These are phyloP conservation scores for Desmophyllum pertusum DNA, from an alignment of 92 coral and sea anemone species.

Conservation along the genomic window DNA sequence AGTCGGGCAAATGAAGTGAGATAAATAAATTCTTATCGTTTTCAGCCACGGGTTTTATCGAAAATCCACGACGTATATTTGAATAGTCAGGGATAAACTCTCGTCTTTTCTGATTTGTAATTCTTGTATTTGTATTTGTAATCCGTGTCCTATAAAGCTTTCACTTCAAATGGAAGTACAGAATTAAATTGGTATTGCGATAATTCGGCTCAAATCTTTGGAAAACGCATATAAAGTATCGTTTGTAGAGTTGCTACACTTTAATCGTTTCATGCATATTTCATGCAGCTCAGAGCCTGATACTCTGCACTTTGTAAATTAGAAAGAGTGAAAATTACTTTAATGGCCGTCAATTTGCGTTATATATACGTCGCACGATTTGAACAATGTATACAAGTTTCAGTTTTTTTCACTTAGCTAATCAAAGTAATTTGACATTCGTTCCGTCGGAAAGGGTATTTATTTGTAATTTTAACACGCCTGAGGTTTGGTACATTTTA, in stretches of 20 bases:
- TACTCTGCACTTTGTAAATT: not conserved
- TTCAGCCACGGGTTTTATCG: not conserved
- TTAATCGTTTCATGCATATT: not conserved
- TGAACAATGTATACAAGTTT: not conserved
- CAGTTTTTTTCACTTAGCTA: not conserved
- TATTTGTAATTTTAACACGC: not conserved
- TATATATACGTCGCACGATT: not conserved
- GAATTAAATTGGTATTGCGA: not conserved
- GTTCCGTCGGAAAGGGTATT: not conserved
- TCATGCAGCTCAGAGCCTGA: conserved; percentile 6
- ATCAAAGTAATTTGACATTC: not conserved
- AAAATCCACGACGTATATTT: not conserved
- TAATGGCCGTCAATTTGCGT: not conserved
- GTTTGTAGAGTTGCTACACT: not conserved
- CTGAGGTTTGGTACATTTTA: not conserved
- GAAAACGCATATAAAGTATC: not conserved
- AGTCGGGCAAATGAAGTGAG: not conserved
- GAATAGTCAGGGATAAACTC: too few species aligned
- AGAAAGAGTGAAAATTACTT: not conserved
- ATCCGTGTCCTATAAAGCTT: too few species aligned
- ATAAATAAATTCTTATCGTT: not conserved
- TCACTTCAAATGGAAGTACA: not conserved
- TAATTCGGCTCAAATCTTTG: not conserved
- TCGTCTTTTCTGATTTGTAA: too few species aligned
- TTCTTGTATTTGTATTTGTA: not conserved